Conservation (phyloP, 2,888 invertebrate genomes). For the Acleris sparsana region DNA sequence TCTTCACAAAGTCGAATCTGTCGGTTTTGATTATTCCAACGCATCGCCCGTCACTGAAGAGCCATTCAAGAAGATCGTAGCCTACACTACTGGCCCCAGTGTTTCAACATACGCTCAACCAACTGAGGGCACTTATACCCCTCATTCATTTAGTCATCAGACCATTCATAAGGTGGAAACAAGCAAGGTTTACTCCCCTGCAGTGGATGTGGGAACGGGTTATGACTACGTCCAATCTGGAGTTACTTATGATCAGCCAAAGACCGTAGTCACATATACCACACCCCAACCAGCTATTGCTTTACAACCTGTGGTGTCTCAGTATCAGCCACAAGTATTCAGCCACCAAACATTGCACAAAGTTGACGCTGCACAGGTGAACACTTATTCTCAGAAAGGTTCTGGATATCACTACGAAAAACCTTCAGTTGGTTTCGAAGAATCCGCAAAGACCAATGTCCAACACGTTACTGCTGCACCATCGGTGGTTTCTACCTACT, state of each 20-base stretch:
- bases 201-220: conserved; percentile 43
- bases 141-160: conserved; percentile 46
- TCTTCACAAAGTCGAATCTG: conserved; percentile 60
- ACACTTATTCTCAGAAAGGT: conserved; percentile 51
- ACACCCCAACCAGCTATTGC: conserved; percentile 53
- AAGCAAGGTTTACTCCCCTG: conserved; percentile 49
- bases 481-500: conserved; percentile 53
- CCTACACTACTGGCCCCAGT: conserved; percentile 71
- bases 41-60: conserved; percentile 65
- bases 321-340: conserved; percentile 62
- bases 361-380: conserved; percentile 59
- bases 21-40: conserved; percentile 63
- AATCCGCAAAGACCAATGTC: conserved; percentile 51
- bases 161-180: conserved; percentile 58
- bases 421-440: conserved; percentile 57
- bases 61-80: conserved; percentile 70
- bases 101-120: conserved; percentile 57
- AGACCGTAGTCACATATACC: conserved; percentile 43
- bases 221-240: conserved; percentile 31
- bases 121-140: conserved; percentile 44
- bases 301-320: conserved; percentile 56
- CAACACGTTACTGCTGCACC: conserved; percentile 61
- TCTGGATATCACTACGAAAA: conserved; percentile 60
- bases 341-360: conserved; percentile 66
- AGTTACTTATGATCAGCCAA: conserved; percentile 43